Evolutionary conservation across 2,113 vertebrate genomes (phyloP).

Genomic region (Rhabdomys dilectus): DNA sequence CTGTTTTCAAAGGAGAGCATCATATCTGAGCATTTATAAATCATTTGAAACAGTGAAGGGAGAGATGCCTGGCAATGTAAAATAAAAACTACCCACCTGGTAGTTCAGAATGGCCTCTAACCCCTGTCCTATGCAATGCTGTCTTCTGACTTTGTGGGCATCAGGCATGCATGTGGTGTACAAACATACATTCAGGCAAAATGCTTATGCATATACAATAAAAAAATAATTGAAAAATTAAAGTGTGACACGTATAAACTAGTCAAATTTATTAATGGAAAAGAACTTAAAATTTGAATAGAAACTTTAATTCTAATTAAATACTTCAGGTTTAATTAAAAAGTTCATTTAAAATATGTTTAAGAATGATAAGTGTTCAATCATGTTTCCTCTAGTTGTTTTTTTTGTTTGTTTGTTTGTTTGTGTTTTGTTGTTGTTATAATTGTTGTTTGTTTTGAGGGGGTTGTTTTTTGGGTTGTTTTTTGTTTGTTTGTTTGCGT

Average conservation of each 20-base stretch:
- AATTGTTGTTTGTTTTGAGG: too few relatives aligned
- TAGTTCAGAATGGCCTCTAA: neutral
- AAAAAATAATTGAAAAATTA: neutral
- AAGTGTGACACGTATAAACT: neutral
- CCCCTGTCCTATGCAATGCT: neutral
- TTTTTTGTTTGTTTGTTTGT: too few relatives aligned
- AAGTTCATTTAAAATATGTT: neutral
- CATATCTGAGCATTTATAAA: slow-evolving; percentile 20
- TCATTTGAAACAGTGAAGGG: slow-evolving; percentile 27
- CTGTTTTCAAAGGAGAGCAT: slow-evolving; percentile 24
- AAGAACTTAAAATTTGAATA: neutral
- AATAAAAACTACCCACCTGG: neutral
- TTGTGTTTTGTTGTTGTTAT: too few relatives aligned
- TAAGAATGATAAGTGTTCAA: neutral
- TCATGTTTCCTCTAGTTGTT: neutral
- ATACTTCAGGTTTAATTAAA: neutral
- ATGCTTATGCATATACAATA: neutral
- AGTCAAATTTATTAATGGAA: neutral
- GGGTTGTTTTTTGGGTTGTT: too few relatives aligned
- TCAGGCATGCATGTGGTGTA: neutral
- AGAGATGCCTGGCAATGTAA: neutral
- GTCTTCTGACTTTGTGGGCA: neutral
- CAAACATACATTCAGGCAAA: neutral
- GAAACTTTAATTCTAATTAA: neutral
- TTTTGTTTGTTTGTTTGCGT: too few relatives aligned